Evolutionary conservation across 2,113 vertebrate species (phyloP).

Genomic region (Corvus cornix): DNA sequence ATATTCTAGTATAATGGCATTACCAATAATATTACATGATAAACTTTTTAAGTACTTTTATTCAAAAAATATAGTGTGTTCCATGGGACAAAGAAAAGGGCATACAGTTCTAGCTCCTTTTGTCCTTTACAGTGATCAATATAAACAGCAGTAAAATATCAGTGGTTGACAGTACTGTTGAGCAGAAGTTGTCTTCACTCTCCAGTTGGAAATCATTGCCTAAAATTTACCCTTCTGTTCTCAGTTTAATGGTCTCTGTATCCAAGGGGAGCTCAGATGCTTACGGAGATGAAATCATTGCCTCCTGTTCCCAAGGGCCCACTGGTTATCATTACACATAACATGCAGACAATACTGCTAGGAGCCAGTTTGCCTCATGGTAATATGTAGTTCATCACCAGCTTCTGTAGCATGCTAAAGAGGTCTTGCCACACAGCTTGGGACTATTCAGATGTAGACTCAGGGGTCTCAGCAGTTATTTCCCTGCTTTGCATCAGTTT

Average conservation of each 20-base stretch:
- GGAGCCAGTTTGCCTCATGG: slow-evolving; percentile 77
- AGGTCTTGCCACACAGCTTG: slow-evolving; percentile 79
- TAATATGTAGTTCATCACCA: slow-evolving; percentile 85
- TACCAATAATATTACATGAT: background rate
- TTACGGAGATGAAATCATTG: slow-evolving; percentile 76
- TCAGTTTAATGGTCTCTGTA: slow-evolving; percentile 79
- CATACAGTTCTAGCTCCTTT: background rate
- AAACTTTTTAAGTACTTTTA: background rate
- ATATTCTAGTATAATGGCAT: background rate
- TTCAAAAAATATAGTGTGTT: background rate
- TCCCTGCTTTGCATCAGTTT: slow-evolving; percentile 85
- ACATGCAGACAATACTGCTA: slow-evolving; percentile 74
- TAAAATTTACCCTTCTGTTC: slow-evolving; percentile 87
- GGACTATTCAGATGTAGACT: slow-evolving; percentile 73
- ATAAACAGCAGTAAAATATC: slow-evolving; percentile 19
- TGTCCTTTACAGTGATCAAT: background rate
- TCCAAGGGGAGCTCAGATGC: slow-evolving; percentile 83
- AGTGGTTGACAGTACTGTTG: background rate
- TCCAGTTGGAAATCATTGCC: slow-evolving; percentile 79
- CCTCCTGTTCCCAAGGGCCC: slow-evolving; percentile 75
- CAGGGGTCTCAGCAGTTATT: slow-evolving; percentile 83
- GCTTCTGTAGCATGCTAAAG: slow-evolving; percentile 81
- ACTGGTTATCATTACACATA: slow-evolving; percentile 79
- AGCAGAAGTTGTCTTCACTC: slow-evolving; percentile 42
- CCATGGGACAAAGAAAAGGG: background rate